phyloP scores from a whole-genome alignment of 2,888 invertebrate genomes.

The Sarcophaga variegata region DNA sequence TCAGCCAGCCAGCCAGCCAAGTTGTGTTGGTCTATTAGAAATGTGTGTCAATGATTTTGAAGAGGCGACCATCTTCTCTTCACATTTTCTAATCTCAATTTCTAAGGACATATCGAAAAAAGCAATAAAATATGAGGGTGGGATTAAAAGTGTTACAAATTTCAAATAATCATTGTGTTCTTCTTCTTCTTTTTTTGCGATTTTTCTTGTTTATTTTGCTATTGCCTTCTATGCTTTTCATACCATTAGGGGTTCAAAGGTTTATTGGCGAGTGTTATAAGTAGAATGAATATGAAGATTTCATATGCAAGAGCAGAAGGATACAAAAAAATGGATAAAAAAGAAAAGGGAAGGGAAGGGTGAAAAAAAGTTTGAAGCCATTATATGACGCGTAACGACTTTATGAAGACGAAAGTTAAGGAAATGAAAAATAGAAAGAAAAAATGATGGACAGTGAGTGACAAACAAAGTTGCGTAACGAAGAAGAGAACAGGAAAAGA shows the following conservation, averaged over 20 bases:
- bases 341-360: not conserved
- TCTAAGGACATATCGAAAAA: slow-evolving; percentile 22
- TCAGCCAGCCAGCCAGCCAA: too few species aligned
- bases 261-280: slow-evolving; percentile 13
- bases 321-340: not conserved
- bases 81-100: slow-evolving; percentile 10
- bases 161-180: not conserved
- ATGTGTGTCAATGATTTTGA: slow-evolving; percentile 50
- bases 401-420: slow-evolving; percentile 70
- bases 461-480: slow-evolving; percentile 26
- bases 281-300: not conserved
- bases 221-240: not conserved
- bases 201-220: not conserved
- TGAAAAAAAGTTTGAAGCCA: slow-evolving; percentile 19
- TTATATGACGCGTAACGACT: slow-evolving; percentile 70
- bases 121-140: not conserved
- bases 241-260: slow-evolving; percentile 2
- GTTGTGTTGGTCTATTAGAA: not conserved
- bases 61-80: not conserved
- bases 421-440: not conserved
- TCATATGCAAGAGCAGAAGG: not conserved
- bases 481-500: not conserved
- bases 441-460: slow-evolving; percentile 37
- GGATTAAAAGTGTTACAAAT: not conserved
- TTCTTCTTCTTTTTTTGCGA: not conserved